Base-by-base conservation (phyloP, 1,140 invertebrate species). In the Phenacoccus solenopsis region DNA sequence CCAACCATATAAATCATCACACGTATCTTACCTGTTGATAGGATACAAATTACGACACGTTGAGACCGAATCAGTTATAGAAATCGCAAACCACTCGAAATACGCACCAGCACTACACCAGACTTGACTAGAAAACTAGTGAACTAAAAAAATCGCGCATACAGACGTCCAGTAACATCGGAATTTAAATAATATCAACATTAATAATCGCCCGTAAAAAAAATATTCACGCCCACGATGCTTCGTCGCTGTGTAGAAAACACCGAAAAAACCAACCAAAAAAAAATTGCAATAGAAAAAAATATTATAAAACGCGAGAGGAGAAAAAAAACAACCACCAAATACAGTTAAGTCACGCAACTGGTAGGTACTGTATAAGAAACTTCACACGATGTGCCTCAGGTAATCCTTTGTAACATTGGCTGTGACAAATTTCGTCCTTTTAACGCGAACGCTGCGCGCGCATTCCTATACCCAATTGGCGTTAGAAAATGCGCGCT, bases 331-430 rank as follows among this genome's bases (percentile, higher is more conserved):
- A 64, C 59, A 9, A 64, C 10, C 21, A 64, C 10, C 59, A 24
- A 64, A 64, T 64, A 25, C 59, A 22, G 25, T 64, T 24, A 64
- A 64, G 59, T 64, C 59, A 27, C 59, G 59, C 59, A 64, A 64
- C 59, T 64, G 59, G 59, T 64, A 64, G 59, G 59, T 64, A 22
- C 59, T 64, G 59, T 27, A 64, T 64, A 64, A 64, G 59, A 64
- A 64, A 64, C 59, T 27, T 64, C 59, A 64, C 25, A 64, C 59
- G 59, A 64, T 64, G 59, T 64, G 59, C 59, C 59, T 64, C 59
- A 64, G 59, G 59, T 64, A 64, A 64, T 64, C 59, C 10, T 64
- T 64, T 64, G 59, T 64, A 64, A 64, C 59, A 64, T 64, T 64
- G 59, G 59, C 59, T 64, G 59, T 64, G 59, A 64, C 59, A 64